Conservation (phyloP, 1,140 invertebrate species). For the Argopecten irradians region DNA sequence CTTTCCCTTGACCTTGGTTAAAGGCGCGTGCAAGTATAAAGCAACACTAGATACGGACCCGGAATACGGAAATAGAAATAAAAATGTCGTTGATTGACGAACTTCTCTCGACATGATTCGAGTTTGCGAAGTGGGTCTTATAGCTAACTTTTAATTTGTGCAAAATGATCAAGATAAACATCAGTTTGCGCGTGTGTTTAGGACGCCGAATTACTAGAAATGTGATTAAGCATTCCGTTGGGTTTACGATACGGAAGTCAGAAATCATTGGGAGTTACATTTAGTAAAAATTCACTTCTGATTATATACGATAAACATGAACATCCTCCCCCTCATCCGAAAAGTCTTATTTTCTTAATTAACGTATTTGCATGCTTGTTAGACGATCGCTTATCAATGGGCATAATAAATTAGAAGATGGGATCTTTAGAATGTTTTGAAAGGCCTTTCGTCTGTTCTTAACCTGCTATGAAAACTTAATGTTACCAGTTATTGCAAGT, state of each 20-base stretch:
- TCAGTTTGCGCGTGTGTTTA: not conserved
- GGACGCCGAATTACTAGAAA: not conserved
- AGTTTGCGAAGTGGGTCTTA: not conserved
- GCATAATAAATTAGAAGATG: slow-evolving; percentile 23
- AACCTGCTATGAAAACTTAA: not conserved
- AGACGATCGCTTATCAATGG: slow-evolving; percentile 12
- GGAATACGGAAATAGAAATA: slow-evolving; percentile 22
- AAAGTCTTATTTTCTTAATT: slow-evolving; percentile 7
- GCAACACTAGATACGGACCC: not conserved
- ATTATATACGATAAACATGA: not conserved
- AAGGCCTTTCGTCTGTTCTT: not conserved
- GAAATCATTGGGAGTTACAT: not conserved
- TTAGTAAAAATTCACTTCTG: slow-evolving; percentile 4
- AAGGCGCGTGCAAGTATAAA: not conserved
- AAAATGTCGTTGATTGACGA: not conserved
- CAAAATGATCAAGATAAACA: not conserved
- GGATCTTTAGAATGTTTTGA: not conserved
- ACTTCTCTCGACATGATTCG: not conserved
- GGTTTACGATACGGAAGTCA: slow-evolving; percentile 8
- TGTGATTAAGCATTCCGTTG: not conserved
- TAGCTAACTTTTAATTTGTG: not conserved
- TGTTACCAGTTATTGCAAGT: not conserved
- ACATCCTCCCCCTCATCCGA: not conserved
- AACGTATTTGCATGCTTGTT: not conserved
- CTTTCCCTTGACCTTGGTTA: slow-evolving; percentile 15